These are phyloP conservation scores for Papio anubis DNA, from an alignment of 2,113 vertebrate species.

Conservation along the genomic window DNA sequence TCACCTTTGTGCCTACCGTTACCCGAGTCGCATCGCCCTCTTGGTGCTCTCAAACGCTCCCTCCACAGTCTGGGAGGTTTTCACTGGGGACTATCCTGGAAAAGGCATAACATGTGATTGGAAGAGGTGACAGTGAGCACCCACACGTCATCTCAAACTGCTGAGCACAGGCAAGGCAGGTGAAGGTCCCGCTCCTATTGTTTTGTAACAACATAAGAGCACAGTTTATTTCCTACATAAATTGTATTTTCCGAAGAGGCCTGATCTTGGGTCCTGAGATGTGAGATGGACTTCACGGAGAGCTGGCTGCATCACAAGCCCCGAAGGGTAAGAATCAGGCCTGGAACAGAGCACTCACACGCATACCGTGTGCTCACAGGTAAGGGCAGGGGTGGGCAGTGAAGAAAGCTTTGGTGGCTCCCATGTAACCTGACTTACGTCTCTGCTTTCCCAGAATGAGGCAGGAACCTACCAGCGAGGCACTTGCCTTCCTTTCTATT, in stretches of 20 bases:
- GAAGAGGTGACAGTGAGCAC: not conserved
- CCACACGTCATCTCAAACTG: not conserved
- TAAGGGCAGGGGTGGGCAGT: not conserved
- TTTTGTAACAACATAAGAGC: no score
- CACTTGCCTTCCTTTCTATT: not conserved
- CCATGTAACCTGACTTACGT: fast-evolving
- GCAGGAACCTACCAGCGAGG: no score
- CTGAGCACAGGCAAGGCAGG: not conserved
- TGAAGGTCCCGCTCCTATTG: not conserved
- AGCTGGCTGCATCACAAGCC: not conserved
- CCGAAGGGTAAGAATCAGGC: fast-evolving
- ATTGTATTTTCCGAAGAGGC: not conserved
- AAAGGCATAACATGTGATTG: not conserved
- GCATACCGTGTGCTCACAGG: not conserved
- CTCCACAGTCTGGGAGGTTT: not conserved
- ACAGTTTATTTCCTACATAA: fast-evolving
- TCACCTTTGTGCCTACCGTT: fast-evolving
- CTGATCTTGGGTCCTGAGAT: not conserved
- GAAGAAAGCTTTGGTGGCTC: not conserved
- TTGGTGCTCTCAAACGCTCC: fast-evolving
- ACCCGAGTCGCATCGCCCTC: fast-evolving
- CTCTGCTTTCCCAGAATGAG: not conserved
- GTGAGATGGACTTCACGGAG: not conserved
- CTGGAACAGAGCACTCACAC: not conserved
- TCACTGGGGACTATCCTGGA: not conserved